Percentiles rank a stretch among this genome's conserved stretches.
phyloP scores from a whole-genome alignment of 2,113 vertebrate genomes.

The Apodemus sylvaticus region DNA sequence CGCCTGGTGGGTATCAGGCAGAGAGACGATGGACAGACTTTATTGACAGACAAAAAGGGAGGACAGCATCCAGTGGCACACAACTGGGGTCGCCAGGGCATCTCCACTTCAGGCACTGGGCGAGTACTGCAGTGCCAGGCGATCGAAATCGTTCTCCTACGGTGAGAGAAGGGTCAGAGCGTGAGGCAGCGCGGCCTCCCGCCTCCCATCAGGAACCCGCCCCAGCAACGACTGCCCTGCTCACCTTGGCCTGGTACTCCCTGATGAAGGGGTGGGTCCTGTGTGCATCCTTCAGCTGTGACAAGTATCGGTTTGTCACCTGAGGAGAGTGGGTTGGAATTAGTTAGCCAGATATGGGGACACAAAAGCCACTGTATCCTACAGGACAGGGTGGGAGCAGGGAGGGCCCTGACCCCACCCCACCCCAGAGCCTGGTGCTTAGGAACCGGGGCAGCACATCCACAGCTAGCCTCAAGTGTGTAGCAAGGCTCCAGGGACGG shows the following conservation, averaged over 20 bases:
- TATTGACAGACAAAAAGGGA: conserved; percentile 33
- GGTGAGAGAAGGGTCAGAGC: accelerated
- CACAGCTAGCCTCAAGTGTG: background rate
- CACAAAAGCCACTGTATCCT: background rate
- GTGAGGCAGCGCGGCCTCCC: background rate
- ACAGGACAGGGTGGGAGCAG: background rate
- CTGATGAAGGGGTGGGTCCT: conserved; percentile 93
- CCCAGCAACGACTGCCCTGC: background rate
- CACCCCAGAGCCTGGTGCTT: background rate
- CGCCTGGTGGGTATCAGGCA: accelerated
- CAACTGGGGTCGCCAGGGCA: background rate
- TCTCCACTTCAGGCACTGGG: conserved; percentile 85
- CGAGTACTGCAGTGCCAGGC: conserved; percentile 92
- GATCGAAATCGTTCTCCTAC: conserved; percentile 97
- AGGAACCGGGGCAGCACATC: background rate
- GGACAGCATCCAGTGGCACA: no score
- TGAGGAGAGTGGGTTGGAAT: conserved; percentile 48
- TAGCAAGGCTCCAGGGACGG: background rate
- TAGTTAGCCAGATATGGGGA: background rate
- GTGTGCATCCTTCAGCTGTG: conserved; percentile 96
- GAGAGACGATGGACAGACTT: background rate
- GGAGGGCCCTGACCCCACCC: background rate
- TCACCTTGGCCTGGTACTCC: conserved; percentile 95
- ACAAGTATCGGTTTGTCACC: conserved; percentile 97
- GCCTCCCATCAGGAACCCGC: background rate